Evolutionary conservation across 2,888 invertebrate species (phyloP), one percentile per base, ranked within the genome.

Genomic region (Rapana venosa): DNA sequence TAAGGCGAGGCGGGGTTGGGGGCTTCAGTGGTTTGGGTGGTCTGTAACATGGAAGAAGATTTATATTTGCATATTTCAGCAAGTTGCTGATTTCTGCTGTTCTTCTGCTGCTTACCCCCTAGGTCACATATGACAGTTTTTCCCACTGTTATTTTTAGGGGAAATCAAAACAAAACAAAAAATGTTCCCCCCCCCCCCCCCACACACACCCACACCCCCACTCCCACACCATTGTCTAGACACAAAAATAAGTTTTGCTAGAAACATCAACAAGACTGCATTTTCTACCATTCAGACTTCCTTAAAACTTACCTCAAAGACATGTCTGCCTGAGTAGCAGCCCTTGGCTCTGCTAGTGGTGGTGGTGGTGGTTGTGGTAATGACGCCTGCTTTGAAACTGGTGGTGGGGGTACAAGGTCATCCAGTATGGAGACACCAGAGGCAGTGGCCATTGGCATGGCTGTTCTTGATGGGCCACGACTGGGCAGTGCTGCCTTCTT

Each of bases 341-440:
- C 32, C 66, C 66, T 61, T 30, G 84, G 58, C 58, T 85, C 84
- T 8, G 84, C 47, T 17, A 66, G n/a, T 0, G 47, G 47, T 30
- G 84, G 58, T 30, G 58, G 58, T 8, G 84, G 66, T 17, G 74
- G 85, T n/a, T 74, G 74, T 35, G 81, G 86, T 35, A 90, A 47
- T 11, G 79, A 20, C 0, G 47, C 47, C 8, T 83, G 77, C 13
- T 58, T 84, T 11, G 83, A 58, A 5, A 77, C 61, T 6, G 87
- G 90, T 11, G 58, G 35, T 26, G 85, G 26, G 58, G 84, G 87
- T 35, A 88, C 70, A 5, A 88, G 92, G 88, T 95, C 95, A 90
- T 96, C 96, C 13, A 93, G 90, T 26, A 95, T 93, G 87, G 94
- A 95, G 88, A 96, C 93, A 6, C 95, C 95, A n/a, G 93, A 93